Base-by-base conservation (phyloP, 1,140 invertebrate genomes). In the Conus betulinus region DNA sequence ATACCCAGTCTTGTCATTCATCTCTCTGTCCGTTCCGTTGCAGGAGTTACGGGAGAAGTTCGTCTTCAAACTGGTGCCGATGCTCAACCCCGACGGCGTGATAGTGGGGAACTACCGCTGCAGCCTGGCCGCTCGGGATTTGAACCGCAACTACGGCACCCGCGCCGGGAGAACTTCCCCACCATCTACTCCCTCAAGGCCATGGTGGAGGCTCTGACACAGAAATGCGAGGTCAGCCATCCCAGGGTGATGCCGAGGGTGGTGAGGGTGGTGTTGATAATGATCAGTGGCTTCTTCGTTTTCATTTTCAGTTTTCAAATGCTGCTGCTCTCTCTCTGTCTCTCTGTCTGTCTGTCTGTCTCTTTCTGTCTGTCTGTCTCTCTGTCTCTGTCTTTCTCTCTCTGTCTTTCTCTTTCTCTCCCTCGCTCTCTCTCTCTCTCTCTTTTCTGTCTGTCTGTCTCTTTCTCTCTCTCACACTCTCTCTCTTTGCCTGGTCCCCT, bases 61-160 rank as follows among this genome's bases (percentile, higher is more conserved):
- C 90, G 92, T 98, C 76, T 98, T 99, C 92, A 98, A 98, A 92
- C 93, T 95, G 76, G 92, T 95, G 71, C 95, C 95, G 2, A 95
- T 95, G 95, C 90, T 95, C 13, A 95, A 95, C 89, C 94, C 95
- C 10, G 95, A 95, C 84, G 95, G 95, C 13, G 95, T 95, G 20
- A 95, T 95, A 27, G 93, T 95, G n/a, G 95, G 95, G 8, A 95
- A 95, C 89, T 95, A 95, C 90, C 90, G 95, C 82, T 95, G 94
- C 89, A 94, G 94, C 13, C 87, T 95, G 76, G 92, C 93, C 15
- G 94, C 92, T 8, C 84, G 94, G 78, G 95, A 95, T 90, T 89
- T 95, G 60, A 95, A 95, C 88, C 89, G 95, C 53, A 95, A 94
- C 90, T 95, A 95, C 89, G 94, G 60, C 94, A 94, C 90, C 94